These are phyloP conservation scores for Netelia virgata DNA, from an alignment of 2,888 invertebrate species.

Conservation along the genomic window DNA sequence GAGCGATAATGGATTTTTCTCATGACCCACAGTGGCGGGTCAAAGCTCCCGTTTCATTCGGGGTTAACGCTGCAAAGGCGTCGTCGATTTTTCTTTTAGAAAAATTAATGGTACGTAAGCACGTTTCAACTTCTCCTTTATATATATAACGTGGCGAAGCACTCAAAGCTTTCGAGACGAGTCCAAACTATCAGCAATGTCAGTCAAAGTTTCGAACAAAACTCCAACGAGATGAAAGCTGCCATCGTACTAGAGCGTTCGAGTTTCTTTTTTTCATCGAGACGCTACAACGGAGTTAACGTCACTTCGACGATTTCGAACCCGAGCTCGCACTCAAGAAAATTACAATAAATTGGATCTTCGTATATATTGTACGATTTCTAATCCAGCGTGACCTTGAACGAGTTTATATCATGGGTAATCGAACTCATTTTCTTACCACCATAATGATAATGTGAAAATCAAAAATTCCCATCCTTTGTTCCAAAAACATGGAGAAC, in stretches of 20 bases:
- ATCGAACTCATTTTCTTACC: no score
- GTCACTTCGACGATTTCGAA: neutral
- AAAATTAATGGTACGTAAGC: neutral
- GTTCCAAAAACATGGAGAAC: no score
- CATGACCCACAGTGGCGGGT: constrained; percentile 68
- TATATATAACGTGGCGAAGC: no score
- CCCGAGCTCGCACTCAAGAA: no score
- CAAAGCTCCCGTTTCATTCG: constrained; percentile 70
- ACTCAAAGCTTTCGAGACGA: no score
- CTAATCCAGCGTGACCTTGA: no score
- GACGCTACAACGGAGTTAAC: neutral
- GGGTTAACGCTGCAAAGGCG: constrained; percentile 37
- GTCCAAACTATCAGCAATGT: neutral
- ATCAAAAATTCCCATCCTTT: no score
- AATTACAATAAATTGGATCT: no score
- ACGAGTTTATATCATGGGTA: no score
- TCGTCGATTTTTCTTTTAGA: neutral
- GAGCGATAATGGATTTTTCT: constrained; percentile 71
- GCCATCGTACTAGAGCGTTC: no score
- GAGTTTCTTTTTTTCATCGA: neutral
- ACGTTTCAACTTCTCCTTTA: neutral
- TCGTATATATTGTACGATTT: no score
- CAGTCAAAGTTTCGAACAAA: neutral
- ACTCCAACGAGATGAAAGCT: neutral
- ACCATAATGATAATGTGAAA: no score